Evolutionary conservation across 2,797 vertebrate genomes (phyloP), one percentile per base, ranked within the genome.

Genomic region (Craterocephalus amniculus): DNA sequence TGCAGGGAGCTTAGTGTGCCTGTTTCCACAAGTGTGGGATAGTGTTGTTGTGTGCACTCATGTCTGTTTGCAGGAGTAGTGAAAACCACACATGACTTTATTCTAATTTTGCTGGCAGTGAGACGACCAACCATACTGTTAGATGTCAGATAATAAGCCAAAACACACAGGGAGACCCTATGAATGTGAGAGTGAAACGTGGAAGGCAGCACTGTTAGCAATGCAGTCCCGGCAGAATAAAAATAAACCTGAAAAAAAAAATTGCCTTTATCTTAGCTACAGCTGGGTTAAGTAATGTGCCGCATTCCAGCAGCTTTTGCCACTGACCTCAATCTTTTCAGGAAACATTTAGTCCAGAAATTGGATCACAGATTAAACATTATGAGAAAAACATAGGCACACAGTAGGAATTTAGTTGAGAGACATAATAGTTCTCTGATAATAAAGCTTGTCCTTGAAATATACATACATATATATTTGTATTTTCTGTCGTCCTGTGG

Each of bases 281-380:
- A 80, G 71, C 71, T 75, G 72, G 58, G 67, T 87, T 87, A 80
- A 84, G 72, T 89, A 88, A 85, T 81, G 48, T 67, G 62, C 67
- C 72, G 74, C 72, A 86, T 90, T 90, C 79, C 79, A 70, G 63
- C 66, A 86, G 83, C 82, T 89, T 89, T 90, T 88, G 77, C 85
- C 40, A 40, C 40, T 90, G 87, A 90, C 89, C 87, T 88, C 79
- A 89, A 88, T 91, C 86, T 88, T 86, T 91, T 89, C 79, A 88
- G 87, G 87, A 92, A 92, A 89, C 79, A 75, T 82, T 82, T 55
- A 79, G 76, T 60, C 35, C 67, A 79, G 81, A 77, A 90, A 83
- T 76, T 67, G 80, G 75, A 87, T 87, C 76, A 84, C 66, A 88
- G 81, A 88, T 89, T 84, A 88, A 88, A 82, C 74, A 80, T 83